These are phyloP conservation scores for Gallirallus australis DNA, from an alignment of 2,797 vertebrate genomes.

Conservation along the genomic window DNA sequence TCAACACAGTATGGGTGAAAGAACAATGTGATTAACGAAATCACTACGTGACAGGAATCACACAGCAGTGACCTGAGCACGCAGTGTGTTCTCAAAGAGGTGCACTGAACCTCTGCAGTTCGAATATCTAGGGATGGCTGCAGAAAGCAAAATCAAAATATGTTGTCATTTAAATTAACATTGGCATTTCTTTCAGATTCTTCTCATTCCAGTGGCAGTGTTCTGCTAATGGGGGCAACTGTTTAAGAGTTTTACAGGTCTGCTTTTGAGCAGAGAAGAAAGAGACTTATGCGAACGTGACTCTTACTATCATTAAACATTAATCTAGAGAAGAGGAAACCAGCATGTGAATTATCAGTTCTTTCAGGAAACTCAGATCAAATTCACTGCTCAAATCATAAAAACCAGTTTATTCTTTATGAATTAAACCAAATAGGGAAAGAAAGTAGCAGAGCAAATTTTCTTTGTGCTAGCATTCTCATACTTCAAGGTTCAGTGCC, in stretches of 20 bases:
- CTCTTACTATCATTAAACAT: neutral
- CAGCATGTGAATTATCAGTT: neutral
- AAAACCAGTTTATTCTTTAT: neutral
- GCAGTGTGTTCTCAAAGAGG: neutral
- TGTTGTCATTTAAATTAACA: neutral
- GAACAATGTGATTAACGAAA: fast-evolving
- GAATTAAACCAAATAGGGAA: conserved; percentile 3
- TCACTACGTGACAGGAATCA: fast-evolving
- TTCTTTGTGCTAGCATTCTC: neutral
- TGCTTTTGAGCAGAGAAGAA: neutral
- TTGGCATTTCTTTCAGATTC: neutral
- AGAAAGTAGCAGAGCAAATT: neutral
- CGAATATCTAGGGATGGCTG: neutral
- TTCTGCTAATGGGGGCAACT: neutral
- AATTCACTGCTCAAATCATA: neutral
- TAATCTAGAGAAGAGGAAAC: neutral
- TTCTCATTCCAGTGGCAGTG: neutral
- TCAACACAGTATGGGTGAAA: neutral
- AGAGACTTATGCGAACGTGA: neutral
- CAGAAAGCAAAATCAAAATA: neutral
- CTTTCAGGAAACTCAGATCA: neutral
- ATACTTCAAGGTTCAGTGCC: neutral
- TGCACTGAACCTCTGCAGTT: neutral
- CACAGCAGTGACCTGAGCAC: neutral
- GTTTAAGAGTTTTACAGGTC: neutral